phyloP scores from a whole-genome alignment of 2,113 vertebrate species.

The Dasyurus viverrinus region DNA sequence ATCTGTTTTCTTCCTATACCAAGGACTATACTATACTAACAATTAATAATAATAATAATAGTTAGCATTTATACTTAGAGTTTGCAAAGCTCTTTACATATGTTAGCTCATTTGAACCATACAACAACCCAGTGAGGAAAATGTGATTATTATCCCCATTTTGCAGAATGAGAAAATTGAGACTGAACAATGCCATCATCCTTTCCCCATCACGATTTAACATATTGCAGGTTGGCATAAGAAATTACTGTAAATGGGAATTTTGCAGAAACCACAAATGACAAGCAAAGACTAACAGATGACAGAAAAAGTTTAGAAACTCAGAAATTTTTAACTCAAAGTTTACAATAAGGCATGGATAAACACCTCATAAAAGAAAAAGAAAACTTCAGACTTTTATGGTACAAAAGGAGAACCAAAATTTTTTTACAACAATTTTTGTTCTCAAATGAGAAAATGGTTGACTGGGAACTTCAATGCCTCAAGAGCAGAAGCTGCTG shows the following conservation, averaged over 20 bases:
- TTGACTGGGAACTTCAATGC: slow-evolving; percentile 96
- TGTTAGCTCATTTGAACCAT: neutral
- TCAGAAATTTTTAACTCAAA: neutral
- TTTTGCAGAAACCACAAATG: no score
- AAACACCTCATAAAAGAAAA: neutral
- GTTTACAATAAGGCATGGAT: neutral
- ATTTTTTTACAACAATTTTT: no score
- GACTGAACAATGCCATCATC: neutral
- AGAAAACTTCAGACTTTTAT: neutral
- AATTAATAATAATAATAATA: neutral
- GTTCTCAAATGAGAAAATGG: slow-evolving; percentile 93
- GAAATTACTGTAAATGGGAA: no score
- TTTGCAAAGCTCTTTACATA: neutral
- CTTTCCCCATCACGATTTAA: no score
- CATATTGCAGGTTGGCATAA: no score
- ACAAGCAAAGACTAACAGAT: no score
- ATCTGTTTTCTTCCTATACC: neutral
- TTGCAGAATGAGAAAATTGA: neutral
- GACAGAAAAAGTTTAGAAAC: no score
- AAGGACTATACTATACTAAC: neutral
- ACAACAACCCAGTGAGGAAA: neutral
- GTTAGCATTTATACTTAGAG: neutral
- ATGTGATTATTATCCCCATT: neutral
- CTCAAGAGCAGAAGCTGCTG: slow-evolving; percentile 93
- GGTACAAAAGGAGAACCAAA: no score